Base-by-base conservation (phyloP, 2,888 invertebrate genomes). In the Taenaris catops region DNA sequence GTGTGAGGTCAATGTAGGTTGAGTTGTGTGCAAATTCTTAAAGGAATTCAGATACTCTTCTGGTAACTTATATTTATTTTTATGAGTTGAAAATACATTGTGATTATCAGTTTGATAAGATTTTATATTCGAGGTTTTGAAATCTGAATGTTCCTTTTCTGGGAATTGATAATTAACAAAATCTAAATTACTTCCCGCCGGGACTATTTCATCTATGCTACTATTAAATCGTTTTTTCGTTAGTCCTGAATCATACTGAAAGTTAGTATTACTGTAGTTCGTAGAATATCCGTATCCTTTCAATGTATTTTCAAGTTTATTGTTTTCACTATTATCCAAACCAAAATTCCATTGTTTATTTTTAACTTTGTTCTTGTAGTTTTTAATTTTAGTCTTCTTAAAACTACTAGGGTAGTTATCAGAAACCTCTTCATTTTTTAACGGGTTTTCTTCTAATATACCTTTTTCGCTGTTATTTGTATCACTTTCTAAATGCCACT, bases 271-370 rank as follows among this genome's bases (percentile, higher is more conserved):
- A 44, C 76, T 80, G 12, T 53, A 66, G 46, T 79, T 71, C 10
- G 73, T 79, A 4, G 70, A 63, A 53, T 76, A 80, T 39, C 73
- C 69, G 42, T 80, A 79, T 10, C 72, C 73, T 42, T 73, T 73
- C 6, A 61, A 37, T 14, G 63, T 54, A 48, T 69, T 70, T 31
- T 65, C 73, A 54, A 65, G 60, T 35, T 58, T 63, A 45, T 71
- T 68, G 2, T 51, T 23, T 10, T 45, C 44, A 7, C 49, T 51
- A 28, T 68, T 57, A 37, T 57, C 58, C 17, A 48, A 51, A 46
- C 55, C 20, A 59, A 57, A 23, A 38, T 60, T 38, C 71, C 63
- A 70, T 3, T 66, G 63, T 26, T 69, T 74, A 36, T 48, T 55
- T 43, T 72, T 81, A 4, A 55, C 48, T 54, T 74, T 73, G 41